Conservation (phyloP, 2,888 invertebrate species). For the Stenoptilia bipunctidactyla region DNA sequence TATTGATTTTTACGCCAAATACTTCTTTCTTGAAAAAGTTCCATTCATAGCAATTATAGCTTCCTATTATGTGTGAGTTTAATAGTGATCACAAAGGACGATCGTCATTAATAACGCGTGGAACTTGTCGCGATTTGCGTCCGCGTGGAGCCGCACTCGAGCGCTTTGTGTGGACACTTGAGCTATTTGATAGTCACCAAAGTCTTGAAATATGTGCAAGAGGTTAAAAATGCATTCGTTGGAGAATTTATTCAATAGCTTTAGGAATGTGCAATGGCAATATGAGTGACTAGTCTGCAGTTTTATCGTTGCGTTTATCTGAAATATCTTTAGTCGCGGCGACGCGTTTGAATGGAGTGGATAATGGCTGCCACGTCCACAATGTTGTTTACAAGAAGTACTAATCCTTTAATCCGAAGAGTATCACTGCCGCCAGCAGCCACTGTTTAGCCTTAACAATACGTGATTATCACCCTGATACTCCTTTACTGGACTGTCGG, state of each 20-base stretch:
- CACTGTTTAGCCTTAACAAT: conserved; percentile 18
- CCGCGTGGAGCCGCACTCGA: conserved; percentile 5
- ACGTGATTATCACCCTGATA: conserved; percentile 46
- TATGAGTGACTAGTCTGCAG: neutral
- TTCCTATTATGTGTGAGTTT: conserved; percentile 51
- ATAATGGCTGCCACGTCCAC: conserved; percentile 34
- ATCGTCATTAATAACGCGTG: conserved; percentile 64
- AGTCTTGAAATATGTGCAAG: neutral
- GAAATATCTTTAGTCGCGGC: neutral
- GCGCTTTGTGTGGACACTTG: neutral
- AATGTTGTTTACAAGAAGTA: conserved; percentile 36
- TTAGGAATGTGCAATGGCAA: neutral
- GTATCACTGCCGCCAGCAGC: conserved; percentile 44
- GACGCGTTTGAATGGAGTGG: conserved; percentile 21
- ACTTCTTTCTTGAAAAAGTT: conserved; percentile 46
- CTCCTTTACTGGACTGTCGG: conserved; percentile 24
- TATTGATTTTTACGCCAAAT: conserved; percentile 71
- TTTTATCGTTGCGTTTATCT: neutral
- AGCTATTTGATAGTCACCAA: neutral
- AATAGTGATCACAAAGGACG: conserved; percentile 46
- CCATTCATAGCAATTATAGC: conserved; percentile 58
- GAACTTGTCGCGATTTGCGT: conserved; percentile 52
- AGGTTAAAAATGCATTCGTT: no score
- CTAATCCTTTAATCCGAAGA: conserved; percentile 58
- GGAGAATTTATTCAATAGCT: neutral